Evolutionary conservation across 2,113 vertebrate genomes (phyloP).

Genomic region (Megatriorchis doriae): DNA sequence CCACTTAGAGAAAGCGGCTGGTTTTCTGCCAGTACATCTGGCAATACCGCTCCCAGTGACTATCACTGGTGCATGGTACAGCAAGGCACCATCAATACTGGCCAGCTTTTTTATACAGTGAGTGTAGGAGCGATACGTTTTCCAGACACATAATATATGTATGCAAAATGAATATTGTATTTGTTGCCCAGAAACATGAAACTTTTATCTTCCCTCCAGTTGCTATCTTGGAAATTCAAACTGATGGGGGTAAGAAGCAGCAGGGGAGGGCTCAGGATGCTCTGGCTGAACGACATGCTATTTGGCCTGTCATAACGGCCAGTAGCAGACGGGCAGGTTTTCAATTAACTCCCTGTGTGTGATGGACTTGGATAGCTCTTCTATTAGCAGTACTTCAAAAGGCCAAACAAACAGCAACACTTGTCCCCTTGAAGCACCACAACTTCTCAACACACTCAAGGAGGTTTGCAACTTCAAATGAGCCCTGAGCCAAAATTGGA

Average conservation of each 20-base stretch:
- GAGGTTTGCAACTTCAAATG: not conserved
- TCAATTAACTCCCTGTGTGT: not conserved
- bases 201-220: not conserved
- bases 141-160: not conserved
- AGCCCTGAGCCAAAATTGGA: not conserved
- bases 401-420: not conserved
- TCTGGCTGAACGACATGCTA: not conserved
- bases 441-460: not conserved
- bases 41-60: not conserved
- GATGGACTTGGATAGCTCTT: not conserved
- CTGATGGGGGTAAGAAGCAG: not conserved
- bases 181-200: not conserved
- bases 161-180: not conserved
- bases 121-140: rapidly evolving
- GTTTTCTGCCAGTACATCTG: constrained; percentile 17
- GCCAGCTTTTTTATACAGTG: not conserved
- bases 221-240: not conserved
- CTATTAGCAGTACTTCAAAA: constrained; percentile 12
- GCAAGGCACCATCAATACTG: not conserved
- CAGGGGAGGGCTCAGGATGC: not conserved
- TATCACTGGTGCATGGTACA: not conserved
- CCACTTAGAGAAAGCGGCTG: not conserved
- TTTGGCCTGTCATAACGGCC: not conserved
- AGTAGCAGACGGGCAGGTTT: not conserved
- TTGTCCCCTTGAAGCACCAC: not conserved